A percentile compares a stretch with the other conserved stretches of the same genome.
These are phyloP conservation scores for Disparrhopalites patrizii DNA, from an alignment of 2,888 invertebrate species.

Conservation along the genomic window DNA sequence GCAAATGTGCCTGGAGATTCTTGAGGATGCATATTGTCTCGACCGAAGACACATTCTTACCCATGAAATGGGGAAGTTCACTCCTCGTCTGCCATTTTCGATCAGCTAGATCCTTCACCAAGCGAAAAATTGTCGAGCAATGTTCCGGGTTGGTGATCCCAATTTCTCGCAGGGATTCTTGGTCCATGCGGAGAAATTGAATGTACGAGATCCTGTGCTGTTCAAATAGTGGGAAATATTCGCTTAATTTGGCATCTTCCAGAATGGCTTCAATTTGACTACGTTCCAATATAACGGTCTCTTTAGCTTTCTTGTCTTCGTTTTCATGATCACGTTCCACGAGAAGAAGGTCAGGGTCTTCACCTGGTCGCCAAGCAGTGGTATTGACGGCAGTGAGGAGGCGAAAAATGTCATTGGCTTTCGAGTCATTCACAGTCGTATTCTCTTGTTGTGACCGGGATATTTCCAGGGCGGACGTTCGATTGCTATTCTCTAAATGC, in stretches of 20 bases:
- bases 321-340: background rate
- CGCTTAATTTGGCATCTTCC: background rate
- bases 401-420: background rate
- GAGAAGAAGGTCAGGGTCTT: slow-evolving; percentile 14
- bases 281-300: background rate
- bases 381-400: slow-evolving; percentile 2
- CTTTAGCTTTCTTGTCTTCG: background rate
- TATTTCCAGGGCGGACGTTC: background rate
- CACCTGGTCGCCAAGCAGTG: slow-evolving; percentile 18
- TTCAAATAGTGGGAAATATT: background rate
- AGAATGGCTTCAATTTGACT: slow-evolving; percentile 4
- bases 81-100: slow-evolving; percentile 9
- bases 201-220: background rate
- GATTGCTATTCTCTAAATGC: background rate
- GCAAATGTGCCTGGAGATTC: slow-evolving; percentile 16
- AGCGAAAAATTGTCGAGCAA: background rate
- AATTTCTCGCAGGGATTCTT: slow-evolving; percentile 9
- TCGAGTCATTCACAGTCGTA: too few relatives aligned
- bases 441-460: background rate
- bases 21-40: slow-evolving; percentile 12
- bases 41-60: background rate
- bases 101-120: background rate
- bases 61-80: slow-evolving; percentile 13
- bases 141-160: slow-evolving; percentile 12
- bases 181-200: slow-evolving; percentile 22